Conservation (phyloP, 2,888 invertebrate species). For the Heliconius cydno region DNA sequence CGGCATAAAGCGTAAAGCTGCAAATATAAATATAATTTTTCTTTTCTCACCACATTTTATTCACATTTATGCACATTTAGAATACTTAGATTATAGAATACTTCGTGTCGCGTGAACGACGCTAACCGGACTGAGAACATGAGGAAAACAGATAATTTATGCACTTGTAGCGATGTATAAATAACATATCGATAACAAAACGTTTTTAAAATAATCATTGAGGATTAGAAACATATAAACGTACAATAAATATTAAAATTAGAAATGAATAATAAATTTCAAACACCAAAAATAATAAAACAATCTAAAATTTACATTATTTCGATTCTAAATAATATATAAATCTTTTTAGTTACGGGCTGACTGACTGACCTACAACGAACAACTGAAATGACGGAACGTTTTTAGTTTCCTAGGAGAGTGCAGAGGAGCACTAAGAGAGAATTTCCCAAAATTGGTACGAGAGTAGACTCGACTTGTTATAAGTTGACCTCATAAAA, state of each 20-base stretch:
- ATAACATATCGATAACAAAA: neutral
- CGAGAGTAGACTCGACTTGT: too few relatives aligned
- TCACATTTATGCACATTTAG: neutral
- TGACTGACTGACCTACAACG: neutral
- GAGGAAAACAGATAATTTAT: conserved; percentile 25
- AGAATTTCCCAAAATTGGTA: neutral
- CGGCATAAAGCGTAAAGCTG: neutral
- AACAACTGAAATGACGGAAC: neutral
- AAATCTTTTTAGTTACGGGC: neutral
- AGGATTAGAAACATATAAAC: too few relatives aligned
- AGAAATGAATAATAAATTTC: neutral
- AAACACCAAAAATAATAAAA: neutral
- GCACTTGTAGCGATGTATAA: conserved; percentile 8
- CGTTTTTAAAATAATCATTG: too few relatives aligned
- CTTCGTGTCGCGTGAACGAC: neutral
- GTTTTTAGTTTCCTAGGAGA: too few relatives aligned
- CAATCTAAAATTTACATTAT: too few relatives aligned
- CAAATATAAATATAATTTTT: neutral
- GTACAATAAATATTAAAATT: neutral
- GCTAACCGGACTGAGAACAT: conserved; percentile 19
- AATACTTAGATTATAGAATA: too few relatives aligned
- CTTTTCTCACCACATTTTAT: conserved; percentile 13
- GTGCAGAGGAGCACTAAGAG: neutral
- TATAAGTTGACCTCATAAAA: too few relatives aligned
- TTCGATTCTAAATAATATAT: too few relatives aligned